Conservation (phyloP, 2,888 invertebrate genomes). For the Phengaris alcon region DNA sequence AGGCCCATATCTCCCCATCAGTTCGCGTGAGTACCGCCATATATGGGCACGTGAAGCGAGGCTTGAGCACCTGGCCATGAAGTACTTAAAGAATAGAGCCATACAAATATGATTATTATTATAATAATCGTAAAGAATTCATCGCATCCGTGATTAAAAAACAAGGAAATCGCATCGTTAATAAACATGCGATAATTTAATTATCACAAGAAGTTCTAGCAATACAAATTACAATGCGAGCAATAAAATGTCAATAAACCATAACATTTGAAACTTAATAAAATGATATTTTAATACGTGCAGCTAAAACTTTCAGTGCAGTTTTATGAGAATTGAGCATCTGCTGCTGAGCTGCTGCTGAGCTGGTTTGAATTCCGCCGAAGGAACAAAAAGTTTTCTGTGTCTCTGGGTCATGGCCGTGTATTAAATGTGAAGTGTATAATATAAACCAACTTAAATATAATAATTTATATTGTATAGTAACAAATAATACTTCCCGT, state of each 20-base stretch:
- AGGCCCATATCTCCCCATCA: background rate
- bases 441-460: too few relatives aligned
- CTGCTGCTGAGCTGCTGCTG: too few relatives aligned
- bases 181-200: slow-evolving; percentile 13
- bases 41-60: slow-evolving; percentile 11
- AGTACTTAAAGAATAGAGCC: slow-evolving; percentile 8
- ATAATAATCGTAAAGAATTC: background rate
- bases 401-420: too few relatives aligned
- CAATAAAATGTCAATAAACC: background rate
- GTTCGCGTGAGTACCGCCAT: slow-evolving; percentile 1
- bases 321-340: too few relatives aligned
- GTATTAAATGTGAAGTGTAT: too few relatives aligned
- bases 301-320: too few relatives aligned
- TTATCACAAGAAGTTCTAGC: background rate
- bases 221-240: background rate
- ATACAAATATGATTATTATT: slow-evolving; percentile 8
- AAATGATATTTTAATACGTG: background rate
- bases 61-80: slow-evolving; percentile 7
- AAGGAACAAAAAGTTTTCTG: too few relatives aligned
- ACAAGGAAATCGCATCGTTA: slow-evolving; percentile 9
- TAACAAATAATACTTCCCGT: too few relatives aligned
- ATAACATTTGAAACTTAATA: background rate
- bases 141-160: slow-evolving; percentile 3
- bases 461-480: too few relatives aligned
- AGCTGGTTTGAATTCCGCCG: too few relatives aligned